A percentile compares a stretch with the other conserved stretches of the same genome.
phyloP scores from a whole-genome alignment of 2,113 vertebrate species.

The Xyrauchen texanus region DNA sequence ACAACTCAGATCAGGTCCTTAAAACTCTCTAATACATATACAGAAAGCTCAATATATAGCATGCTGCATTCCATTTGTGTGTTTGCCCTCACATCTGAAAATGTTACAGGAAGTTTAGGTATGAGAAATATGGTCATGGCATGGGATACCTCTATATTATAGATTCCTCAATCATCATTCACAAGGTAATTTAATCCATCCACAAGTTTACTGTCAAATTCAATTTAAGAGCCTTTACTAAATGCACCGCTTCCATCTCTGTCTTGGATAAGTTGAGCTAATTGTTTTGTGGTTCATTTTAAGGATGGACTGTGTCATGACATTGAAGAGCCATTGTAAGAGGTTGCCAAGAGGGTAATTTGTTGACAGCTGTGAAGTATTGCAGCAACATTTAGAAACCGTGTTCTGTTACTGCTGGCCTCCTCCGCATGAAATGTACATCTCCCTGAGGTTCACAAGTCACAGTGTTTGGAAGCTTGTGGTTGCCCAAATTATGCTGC shows the following conservation, averaged over 20 bases:
- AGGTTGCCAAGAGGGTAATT: slow-evolving; percentile 52
- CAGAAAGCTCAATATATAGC: too few species aligned
- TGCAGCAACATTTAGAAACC: slow-evolving; percentile 68
- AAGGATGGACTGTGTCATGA: slow-evolving; percentile 45
- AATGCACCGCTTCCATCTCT: neutral
- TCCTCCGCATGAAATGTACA: too few species aligned
- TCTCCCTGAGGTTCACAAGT: neutral
- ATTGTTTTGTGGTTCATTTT: slow-evolving; percentile 56
- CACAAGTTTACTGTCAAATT: too few species aligned
- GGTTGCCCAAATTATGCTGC: neutral
- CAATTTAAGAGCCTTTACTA: neutral
- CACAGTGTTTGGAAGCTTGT: slow-evolving; percentile 10
- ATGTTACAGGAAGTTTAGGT: too few species aligned
- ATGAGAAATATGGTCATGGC: too few species aligned
- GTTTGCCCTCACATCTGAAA: too few species aligned
- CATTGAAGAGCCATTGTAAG: slow-evolving; percentile 36
- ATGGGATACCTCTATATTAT: too few species aligned
- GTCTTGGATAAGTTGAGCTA: neutral
- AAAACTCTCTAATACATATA: too few species aligned
- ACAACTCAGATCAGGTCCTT: too few species aligned
- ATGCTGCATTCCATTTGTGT: too few species aligned
- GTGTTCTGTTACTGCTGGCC: neutral
- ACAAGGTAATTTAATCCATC: too few species aligned
- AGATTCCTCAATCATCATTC: too few species aligned
- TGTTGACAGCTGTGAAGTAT: slow-evolving; percentile 70